phyloP scores from a whole-genome alignment of 2,113 vertebrate species.

The Plecotus auritus region DNA sequence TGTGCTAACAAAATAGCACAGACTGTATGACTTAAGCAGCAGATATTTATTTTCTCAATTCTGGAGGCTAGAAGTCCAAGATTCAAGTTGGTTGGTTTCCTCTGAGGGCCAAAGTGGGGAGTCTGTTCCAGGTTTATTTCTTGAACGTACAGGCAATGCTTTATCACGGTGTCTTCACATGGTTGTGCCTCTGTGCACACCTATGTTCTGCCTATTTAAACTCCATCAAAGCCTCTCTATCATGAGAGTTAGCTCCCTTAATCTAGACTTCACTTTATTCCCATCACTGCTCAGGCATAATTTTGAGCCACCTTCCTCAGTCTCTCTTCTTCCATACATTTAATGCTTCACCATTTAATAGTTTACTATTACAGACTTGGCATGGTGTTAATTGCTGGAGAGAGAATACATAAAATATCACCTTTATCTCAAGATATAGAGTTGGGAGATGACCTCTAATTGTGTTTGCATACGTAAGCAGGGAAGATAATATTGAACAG shows the following conservation, averaged over 20 bases:
- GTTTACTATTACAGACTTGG: not conserved
- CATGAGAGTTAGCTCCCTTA: not conserved
- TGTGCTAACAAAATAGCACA: not conserved
- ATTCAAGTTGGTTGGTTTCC: not conserved
- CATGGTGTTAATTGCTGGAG: not conserved
- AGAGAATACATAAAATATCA: not conserved
- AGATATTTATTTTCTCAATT: not conserved
- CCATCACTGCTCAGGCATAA: accelerated
- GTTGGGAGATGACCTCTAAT: not conserved
- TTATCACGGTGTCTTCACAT: not conserved
- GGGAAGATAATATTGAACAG: not conserved
- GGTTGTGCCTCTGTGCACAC: not conserved
- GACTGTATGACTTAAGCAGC: not conserved
- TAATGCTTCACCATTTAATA: not conserved
- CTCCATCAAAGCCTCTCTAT: accelerated
- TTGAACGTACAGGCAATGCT: accelerated
- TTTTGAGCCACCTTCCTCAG: not conserved
- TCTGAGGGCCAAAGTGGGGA: not conserved
- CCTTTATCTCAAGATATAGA: not conserved
- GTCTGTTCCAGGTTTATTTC: not conserved
- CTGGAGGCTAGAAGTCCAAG: not conserved
- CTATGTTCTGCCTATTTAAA: not conserved
- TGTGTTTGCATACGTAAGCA: not conserved
- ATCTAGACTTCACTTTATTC: not conserved
- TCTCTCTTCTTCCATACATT: not conserved